Conservation (phyloP, 2,113 vertebrate genomes). For the Daboia siamensis region DNA sequence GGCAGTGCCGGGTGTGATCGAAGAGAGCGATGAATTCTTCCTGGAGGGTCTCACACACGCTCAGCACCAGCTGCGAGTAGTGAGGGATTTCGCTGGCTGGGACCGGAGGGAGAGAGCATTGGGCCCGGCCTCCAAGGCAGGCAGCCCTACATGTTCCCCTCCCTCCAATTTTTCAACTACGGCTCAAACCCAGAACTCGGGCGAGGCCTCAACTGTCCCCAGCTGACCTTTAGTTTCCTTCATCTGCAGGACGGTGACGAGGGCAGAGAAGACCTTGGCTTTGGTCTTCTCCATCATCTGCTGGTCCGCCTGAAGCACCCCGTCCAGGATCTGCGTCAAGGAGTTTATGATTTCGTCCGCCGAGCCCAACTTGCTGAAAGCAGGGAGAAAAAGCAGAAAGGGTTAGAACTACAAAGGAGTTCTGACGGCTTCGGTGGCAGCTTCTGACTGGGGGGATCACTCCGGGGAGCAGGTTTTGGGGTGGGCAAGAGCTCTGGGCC, state of each 20-base stretch:
- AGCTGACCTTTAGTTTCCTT: conserved; percentile 85
- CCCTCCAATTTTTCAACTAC: neutral
- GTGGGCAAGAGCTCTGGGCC: accelerated
- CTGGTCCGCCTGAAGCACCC: conserved; percentile 87
- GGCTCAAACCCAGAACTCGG: neutral
- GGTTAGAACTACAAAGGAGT: conserved; percentile 7
- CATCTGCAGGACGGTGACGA: conserved; percentile 91
- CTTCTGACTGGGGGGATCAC: accelerated
- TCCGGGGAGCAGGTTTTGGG: neutral
- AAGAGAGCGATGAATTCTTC: conserved; percentile 85
- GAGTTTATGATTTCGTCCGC: conserved; percentile 85
- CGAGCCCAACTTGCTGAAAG: conserved; percentile 80
- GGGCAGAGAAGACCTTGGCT: conserved; percentile 90
- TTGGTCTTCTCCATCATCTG: conserved; percentile 93
- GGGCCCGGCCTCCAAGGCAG: neutral
- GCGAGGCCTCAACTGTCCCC: neutral
- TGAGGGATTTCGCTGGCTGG: conserved; percentile 88
- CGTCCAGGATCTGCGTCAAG: conserved; percentile 90
- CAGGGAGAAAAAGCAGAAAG: conserved; percentile 8
- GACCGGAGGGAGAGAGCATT: neutral
- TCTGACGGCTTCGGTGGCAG: neutral
- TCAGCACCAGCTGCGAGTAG: conserved; percentile 89
- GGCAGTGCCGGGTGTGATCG: conserved; percentile 83
- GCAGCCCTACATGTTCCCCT: too few species aligned
- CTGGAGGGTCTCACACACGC: conserved; percentile 90